Evolutionary conservation across 1,140 invertebrate species (phyloP).

Genomic region (Trichonephila inaurata): DNA sequence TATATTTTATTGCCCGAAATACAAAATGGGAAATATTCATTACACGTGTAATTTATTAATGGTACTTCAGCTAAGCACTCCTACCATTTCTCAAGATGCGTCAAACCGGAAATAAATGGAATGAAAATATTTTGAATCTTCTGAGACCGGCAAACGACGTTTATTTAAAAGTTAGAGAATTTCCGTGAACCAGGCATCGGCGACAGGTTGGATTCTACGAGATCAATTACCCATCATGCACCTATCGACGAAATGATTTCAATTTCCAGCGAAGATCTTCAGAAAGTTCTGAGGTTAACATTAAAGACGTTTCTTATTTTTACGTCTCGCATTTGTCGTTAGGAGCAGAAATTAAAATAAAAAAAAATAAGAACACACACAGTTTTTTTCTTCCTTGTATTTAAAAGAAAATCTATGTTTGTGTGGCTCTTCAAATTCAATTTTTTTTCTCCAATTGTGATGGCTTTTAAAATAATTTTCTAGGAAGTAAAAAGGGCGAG

Average conservation of each 20-base stretch:
- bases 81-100: neutral
- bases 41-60: neutral
- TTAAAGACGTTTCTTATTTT: neutral
- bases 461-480: slow-evolving; percentile 7
- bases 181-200: neutral
- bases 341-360: neutral
- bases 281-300: slow-evolving; percentile 8
- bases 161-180: slow-evolving; percentile 39
- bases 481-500: neutral
- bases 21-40: slow-evolving; percentile 5
- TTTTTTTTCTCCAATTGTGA: neutral
- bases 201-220: slow-evolving; percentile 37
- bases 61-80: neutral
- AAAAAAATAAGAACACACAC: neutral
- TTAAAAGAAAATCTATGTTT: slow-evolving; percentile 19
- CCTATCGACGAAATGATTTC: slow-evolving; percentile 59
- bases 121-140: slow-evolving; percentile 40
- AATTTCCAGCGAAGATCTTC: neutral
- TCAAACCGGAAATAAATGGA: slow-evolving; percentile 19
- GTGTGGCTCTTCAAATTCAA: neutral
- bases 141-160: neutral
- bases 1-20: neutral
- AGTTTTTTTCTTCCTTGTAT: neutral
- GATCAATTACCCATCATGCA: slow-evolving; percentile 49
- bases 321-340: slow-evolving; percentile 9